Percentiles rank a stretch among this genome's conserved stretches.
phyloP scores from a whole-genome alignment of 2,888 invertebrate genomes.

The Polydrusus pterygomalis region DNA sequence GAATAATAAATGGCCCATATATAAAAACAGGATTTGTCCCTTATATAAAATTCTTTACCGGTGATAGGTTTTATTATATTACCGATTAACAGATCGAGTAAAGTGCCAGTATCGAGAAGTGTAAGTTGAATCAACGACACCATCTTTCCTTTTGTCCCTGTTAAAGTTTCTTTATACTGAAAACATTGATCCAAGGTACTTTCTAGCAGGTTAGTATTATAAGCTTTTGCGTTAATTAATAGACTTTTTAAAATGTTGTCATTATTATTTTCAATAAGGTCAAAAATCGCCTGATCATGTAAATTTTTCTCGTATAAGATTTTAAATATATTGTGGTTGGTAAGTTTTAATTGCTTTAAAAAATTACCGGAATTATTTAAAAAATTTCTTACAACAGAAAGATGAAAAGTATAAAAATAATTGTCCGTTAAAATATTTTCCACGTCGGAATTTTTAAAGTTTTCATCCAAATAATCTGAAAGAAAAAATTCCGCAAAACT shows the following conservation, averaged over 20 bases:
- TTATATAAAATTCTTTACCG: background rate
- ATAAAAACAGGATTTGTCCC: background rate
- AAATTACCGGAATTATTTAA: constrained; percentile 1
- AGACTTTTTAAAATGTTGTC: constrained; percentile 2
- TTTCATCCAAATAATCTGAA: constrained; percentile 5
- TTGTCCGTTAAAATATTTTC: background rate
- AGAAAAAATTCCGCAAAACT: constrained; percentile 44
- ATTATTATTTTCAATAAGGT: background rate
- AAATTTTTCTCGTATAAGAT: background rate
- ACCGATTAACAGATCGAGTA: background rate
- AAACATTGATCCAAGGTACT: background rate
- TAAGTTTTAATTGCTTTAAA: background rate
- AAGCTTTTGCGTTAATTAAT: background rate
- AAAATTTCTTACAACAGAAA: constrained; percentile 13
- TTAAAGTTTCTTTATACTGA: background rate
- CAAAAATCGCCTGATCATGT: background rate
- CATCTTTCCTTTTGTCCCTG: background rate
- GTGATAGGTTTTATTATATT: background rate
- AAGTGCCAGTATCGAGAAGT: background rate
- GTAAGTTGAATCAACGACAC: background rate
- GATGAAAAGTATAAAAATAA: background rate
- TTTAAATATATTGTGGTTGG: background rate
- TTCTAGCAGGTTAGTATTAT: background rate
- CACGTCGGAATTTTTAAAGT: background rate
- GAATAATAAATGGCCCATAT: background rate